Evolutionary conservation across 2,797 vertebrate species (phyloP).

Genomic region (Microcaecilia unicolor): DNA sequence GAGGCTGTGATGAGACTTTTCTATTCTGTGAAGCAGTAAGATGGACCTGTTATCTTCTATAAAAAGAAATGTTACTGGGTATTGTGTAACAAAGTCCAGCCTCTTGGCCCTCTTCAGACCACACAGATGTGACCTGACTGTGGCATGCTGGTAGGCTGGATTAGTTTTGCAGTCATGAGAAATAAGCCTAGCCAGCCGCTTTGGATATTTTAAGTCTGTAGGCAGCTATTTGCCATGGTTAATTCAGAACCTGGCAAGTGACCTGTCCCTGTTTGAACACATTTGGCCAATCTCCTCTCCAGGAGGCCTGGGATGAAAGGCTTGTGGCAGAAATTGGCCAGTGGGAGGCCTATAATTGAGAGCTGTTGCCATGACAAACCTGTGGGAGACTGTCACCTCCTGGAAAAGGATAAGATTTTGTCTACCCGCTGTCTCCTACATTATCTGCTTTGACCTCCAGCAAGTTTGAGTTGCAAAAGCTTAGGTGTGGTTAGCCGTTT

Average conservation of each 20-base stretch:
- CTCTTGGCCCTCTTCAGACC: too few relatives aligned
- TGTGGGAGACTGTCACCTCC: not conserved
- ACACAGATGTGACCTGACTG: too few relatives aligned
- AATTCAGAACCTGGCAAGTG: not conserved
- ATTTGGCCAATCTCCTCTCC: not conserved
- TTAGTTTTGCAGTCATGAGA: not conserved
- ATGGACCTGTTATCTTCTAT: too few relatives aligned
- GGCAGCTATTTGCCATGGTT: not conserved
- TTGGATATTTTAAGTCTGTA: not conserved
- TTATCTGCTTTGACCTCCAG: not conserved
- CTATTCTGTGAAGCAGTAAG: too few relatives aligned
- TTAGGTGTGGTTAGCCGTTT: too few relatives aligned
- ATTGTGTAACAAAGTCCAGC: too few relatives aligned
- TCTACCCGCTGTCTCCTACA: not conserved
- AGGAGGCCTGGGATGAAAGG: not conserved
- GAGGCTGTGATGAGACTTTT: too few relatives aligned
- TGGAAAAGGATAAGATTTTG: not conserved
- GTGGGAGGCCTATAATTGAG: not conserved
- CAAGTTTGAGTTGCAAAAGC: too few relatives aligned
- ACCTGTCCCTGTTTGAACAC: not conserved
- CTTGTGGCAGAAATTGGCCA: not conserved
- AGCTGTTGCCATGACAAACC: slow-evolving; percentile 4
- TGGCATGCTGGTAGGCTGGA: too few relatives aligned
- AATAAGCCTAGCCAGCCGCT: too few relatives aligned
- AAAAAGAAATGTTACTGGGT: too few relatives aligned